These are phyloP conservation scores for Polietes domitor DNA, from an alignment of 2,888 invertebrate genomes.

Conservation along the genomic window DNA sequence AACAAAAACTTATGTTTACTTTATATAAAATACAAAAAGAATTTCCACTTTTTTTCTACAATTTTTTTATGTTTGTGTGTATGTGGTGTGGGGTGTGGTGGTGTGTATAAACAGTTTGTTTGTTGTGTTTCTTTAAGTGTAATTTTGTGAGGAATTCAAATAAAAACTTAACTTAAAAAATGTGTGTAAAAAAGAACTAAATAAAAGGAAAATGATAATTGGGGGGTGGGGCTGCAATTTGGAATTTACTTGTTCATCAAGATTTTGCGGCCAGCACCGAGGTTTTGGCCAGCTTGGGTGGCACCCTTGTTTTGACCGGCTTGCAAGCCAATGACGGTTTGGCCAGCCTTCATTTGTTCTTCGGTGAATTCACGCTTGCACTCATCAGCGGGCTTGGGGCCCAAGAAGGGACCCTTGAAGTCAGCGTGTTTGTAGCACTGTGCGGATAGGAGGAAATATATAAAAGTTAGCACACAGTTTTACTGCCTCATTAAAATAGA, in stretches of 20 bases:
- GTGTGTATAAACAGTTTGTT: conserved; percentile 47
- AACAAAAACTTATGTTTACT: conserved; percentile 75
- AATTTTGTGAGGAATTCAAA: conserved; percentile 32
- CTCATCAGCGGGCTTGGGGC: conserved; percentile 96
- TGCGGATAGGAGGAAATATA: conserved; percentile 38
- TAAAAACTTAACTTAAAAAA: conserved; percentile 54
- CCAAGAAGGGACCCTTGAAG: conserved; percentile 93
- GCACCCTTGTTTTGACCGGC: conserved; percentile 98
- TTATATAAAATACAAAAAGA: conserved; percentile 68
- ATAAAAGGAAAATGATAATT: conserved; percentile 23
- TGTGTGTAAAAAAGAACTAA: conserved; percentile 28
- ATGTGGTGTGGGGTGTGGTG: conserved; percentile 44
- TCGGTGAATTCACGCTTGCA: conserved; percentile 97
- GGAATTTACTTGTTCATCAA: conserved; percentile 91
- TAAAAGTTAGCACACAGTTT: background rate
- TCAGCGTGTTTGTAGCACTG: conserved; percentile 93
- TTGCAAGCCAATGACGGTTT: conserved; percentile 95
- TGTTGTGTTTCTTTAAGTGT: conserved; percentile 18
- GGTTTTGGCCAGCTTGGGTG: conserved; percentile 93
- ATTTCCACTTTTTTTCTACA: conserved; percentile 47
- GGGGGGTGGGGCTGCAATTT: background rate
- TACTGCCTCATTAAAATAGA: no score
- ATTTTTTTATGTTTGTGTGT: conserved; percentile 43
- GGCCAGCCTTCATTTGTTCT: conserved; percentile 93
- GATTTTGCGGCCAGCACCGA: conserved; percentile 95